Conservation (phyloP, 2,113 vertebrate genomes). For the Colaptes auratus region DNA sequence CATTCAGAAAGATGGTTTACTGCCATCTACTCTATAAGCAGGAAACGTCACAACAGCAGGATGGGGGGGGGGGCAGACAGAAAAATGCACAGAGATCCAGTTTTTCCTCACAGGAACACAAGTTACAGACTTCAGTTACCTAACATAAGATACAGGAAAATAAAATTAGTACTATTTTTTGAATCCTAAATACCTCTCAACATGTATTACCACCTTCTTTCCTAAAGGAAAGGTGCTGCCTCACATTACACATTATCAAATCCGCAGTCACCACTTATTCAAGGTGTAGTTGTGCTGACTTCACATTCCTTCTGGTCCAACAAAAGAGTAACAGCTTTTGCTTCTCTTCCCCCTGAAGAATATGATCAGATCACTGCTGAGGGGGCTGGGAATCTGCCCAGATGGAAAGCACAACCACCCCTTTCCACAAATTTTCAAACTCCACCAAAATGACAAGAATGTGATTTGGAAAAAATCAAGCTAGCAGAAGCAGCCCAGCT, state of each 20-base stretch:
- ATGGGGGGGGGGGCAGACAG: neutral
- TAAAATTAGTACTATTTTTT: neutral
- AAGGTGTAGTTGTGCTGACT: neutral
- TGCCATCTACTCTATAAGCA: neutral
- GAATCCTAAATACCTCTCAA: neutral
- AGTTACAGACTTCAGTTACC: neutral
- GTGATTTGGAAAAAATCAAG: neutral
- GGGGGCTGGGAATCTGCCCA: neutral
- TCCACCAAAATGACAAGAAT: neutral
- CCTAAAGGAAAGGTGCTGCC: neutral
- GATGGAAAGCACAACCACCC: neutral
- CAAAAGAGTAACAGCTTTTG: neutral
- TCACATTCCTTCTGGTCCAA: neutral
- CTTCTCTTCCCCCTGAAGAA: neutral
- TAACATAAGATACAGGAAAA: neutral
- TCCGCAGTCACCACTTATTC: neutral
- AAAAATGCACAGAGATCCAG: neutral
- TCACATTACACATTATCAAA: neutral
- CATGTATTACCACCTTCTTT: rapidly evolving
- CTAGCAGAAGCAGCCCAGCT: neutral
- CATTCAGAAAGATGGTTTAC: rapidly evolving
- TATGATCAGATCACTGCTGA: neutral
- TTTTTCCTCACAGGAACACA: neutral
- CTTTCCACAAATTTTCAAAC: neutral
- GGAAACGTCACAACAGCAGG: neutral